Conservation (phyloP, 2,797 vertebrate genomes). For the Rousettus madagascariensis region DNA sequence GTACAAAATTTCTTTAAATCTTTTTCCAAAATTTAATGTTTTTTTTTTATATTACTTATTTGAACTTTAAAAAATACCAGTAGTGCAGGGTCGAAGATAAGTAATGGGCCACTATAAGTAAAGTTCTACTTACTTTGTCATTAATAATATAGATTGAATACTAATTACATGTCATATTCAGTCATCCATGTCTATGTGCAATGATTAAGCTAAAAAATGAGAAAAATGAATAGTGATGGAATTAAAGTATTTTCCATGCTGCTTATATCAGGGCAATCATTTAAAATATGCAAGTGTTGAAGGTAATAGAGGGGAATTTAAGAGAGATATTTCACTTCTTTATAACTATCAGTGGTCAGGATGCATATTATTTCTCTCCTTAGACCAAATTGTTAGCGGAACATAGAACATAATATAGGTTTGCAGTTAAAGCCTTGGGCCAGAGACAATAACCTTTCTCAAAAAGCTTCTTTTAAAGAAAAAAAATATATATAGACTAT, state of each 20-base stretch:
- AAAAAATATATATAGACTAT: background rate
- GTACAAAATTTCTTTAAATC: slow-evolving; percentile 51
- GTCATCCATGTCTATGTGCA: slow-evolving; percentile 9
- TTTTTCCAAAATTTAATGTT: slow-evolving; percentile 21
- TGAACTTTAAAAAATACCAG: slow-evolving; percentile 56
- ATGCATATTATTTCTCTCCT: background rate
- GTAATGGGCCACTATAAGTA: background rate
- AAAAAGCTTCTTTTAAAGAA: background rate
- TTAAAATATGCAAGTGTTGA: slow-evolving; percentile 42
- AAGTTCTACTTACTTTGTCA: slow-evolving; percentile 24
- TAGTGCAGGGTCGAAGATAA: slow-evolving; percentile 49
- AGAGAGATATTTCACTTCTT: slow-evolving; percentile 9
- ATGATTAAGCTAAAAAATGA: slow-evolving; percentile 4
- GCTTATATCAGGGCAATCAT: background rate
- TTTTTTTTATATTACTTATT: slow-evolving; percentile 48
- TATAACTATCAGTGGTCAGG: background rate
- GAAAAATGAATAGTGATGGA: slow-evolving; percentile 40
- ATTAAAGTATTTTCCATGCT: slow-evolving; percentile 25
- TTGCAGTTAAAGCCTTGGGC: background rate
- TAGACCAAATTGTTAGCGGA: background rate
- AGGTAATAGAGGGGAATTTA: background rate
- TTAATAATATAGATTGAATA: slow-evolving; percentile 30
- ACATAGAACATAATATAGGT: background rate
- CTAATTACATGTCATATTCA: slow-evolving; percentile 42
- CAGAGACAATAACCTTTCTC: background rate